These are phyloP conservation scores for Sceloporus undulatus DNA, from an alignment of 2,113 vertebrate species.

Conservation along the genomic window DNA sequence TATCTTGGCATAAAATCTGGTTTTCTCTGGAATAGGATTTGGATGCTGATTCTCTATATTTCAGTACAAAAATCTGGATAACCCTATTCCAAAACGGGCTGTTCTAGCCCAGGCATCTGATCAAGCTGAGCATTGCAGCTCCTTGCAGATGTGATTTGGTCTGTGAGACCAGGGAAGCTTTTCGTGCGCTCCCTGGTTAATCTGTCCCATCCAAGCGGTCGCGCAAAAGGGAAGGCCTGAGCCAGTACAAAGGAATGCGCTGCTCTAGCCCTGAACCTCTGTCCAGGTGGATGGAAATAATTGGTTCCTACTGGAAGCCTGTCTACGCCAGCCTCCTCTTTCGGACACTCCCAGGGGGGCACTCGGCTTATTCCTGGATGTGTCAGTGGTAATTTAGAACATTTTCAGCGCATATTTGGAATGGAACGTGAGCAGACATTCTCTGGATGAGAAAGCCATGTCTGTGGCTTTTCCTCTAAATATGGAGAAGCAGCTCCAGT, in stretches of 20 bases:
- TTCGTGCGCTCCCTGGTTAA: not conserved
- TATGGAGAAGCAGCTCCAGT: not conserved
- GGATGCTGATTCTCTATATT: not conserved
- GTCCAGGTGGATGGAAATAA: constrained; percentile 1
- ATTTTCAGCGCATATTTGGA: not conserved
- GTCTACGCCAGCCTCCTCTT: not conserved
- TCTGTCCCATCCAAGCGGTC: not conserved
- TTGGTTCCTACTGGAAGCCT: constrained; percentile 7
- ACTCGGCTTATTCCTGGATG: not conserved
- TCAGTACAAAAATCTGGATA: not conserved
- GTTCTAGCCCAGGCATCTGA: not conserved
- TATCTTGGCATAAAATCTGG: not conserved
- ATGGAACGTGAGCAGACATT: not conserved
- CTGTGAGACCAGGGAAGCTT: not conserved
- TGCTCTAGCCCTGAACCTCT: not conserved
- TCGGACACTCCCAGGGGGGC: not conserved
- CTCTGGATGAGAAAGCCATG: not conserved
- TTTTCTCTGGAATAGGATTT: not conserved
- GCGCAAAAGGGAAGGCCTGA: not conserved
- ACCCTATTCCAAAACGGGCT: not conserved
- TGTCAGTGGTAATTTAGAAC: not conserved
- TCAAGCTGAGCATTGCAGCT: not conserved
- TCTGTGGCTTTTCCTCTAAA: not conserved
- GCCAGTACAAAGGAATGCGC: not conserved
- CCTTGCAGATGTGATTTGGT: not conserved